Evolutionary conservation across 2,797 vertebrate genomes (phyloP).

Genomic region (Characodon lateralis): DNA sequence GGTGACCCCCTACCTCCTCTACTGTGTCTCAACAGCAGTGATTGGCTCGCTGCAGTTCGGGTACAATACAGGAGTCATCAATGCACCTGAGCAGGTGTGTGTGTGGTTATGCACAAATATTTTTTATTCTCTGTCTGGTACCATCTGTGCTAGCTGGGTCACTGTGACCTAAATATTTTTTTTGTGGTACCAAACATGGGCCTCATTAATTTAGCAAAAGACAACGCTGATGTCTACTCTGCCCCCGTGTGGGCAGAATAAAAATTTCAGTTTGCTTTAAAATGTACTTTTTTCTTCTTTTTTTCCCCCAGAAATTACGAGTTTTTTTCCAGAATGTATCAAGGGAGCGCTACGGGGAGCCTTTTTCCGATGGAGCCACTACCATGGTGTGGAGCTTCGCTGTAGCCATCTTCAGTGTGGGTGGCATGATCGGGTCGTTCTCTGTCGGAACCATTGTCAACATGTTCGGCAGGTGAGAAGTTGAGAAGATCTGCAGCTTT

Average conservation of each 20-base stretch:
- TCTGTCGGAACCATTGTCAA: constrained; percentile 88
- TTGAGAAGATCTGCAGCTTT: neutral
- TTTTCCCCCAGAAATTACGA: constrained; percentile 83
- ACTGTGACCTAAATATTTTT: neutral
- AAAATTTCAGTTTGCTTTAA: constrained; percentile 4
- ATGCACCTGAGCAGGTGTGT: constrained; percentile 88
- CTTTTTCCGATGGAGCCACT: constrained; percentile 52
- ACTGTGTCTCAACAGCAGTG: constrained; percentile 83
- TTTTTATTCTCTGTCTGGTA: neutral
- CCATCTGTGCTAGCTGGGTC: neutral
- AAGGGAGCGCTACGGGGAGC: constrained; percentile 45
- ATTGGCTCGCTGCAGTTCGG: constrained; percentile 94
- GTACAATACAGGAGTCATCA: constrained; percentile 96
- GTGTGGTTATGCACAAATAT: neutral
- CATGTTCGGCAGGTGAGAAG: constrained; percentile 90
- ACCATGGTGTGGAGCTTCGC: constrained; percentile 89
- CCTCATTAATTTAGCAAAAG: neutral
- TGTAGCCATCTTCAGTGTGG: constrained; percentile 92
- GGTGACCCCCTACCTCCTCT: constrained; percentile 84
- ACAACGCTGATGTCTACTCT: constrained; percentile 22
- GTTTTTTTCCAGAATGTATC: constrained; percentile 85
- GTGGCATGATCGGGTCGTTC: constrained; percentile 94
- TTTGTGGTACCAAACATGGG: neutral
- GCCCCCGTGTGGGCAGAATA: constrained; percentile 58
- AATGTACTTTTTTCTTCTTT: neutral